Evolutionary conservation across 2,797 vertebrate genomes (phyloP).

Genomic region (Trachurus trachurus): DNA sequence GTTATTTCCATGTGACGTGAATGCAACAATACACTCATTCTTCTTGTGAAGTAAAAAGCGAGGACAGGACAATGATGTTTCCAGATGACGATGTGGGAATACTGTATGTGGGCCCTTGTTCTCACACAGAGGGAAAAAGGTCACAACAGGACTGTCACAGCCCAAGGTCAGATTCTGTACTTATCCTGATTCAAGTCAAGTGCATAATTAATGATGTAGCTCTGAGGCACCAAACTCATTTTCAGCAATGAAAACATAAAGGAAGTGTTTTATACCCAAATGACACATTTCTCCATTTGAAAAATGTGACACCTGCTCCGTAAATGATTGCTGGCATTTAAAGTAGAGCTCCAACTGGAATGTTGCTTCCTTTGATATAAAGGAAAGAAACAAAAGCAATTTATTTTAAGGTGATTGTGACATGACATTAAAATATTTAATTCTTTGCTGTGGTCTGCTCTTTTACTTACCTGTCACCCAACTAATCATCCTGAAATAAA

Average conservation of each 20-base stretch:
- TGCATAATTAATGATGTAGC: slow-evolving; percentile 70
- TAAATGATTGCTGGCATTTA: slow-evolving; percentile 30
- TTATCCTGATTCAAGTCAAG: slow-evolving; percentile 65
- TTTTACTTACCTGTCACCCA: slow-evolving; percentile 37
- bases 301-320: slow-evolving; percentile 54
- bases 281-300: slow-evolving; percentile 44
- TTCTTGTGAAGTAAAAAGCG: slow-evolving; percentile 64
- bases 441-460: slow-evolving; percentile 21
- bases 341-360: not conserved
- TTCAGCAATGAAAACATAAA: slow-evolving; percentile 60
- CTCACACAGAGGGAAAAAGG: slow-evolving; percentile 68
- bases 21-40: slow-evolving; percentile 70
- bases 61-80: slow-evolving; percentile 73
- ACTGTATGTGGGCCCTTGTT: slow-evolving; percentile 67
- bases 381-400: not conserved
- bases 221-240: slow-evolving; percentile 62
- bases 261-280: slow-evolving; percentile 52
- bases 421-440: not conserved
- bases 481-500: slow-evolving; percentile 49
- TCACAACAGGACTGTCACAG: slow-evolving; percentile 63
- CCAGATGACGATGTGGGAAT: slow-evolving; percentile 62
- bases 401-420: not conserved
- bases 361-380: not conserved
- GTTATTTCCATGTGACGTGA: slow-evolving; percentile 67
- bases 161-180: slow-evolving; percentile 65